Base-by-base conservation (phyloP, 2,888 invertebrate species). In the Hirtodrosophila cameraria region DNA sequence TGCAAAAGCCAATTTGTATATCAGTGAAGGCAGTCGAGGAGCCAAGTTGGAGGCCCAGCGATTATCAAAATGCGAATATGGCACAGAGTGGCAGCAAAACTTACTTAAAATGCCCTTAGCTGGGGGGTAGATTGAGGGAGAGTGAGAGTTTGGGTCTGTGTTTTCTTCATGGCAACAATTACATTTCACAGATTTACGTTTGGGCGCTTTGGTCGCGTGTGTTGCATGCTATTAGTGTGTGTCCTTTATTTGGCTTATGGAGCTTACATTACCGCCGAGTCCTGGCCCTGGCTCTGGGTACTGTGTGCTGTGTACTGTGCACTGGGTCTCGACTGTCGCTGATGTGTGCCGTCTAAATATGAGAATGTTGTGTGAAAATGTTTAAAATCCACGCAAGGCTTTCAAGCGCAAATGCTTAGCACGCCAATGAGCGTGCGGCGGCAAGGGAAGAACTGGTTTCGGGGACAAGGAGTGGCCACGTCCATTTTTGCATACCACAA, bases 331-430 rank as follows among this genome's bases (percentile, higher is more conserved):
- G 42, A 53, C 52, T 67, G 77, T 63, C 62, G 76, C 55, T 82
- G 83, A 87, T 81, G 80, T 75, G 80, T 79, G 86, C 85, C 87
- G 80, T 86, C 80, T 85, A 80, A 80, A 80, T 80, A 86, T 86
- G 80, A 80, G 87, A 86, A 80, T 84, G 87, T 86, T 80, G 80
- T 80, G 80, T 80, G 80, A 80, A 80, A 80, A 80, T 82, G 86
- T 87, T 82, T 87, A 75, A 87, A 82, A 87, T 87, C 80, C 87
- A 82, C 87, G 86, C 87, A 54, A 82, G 76, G 66, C 63, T 66
- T 65, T 58, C 69, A 69, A 84, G 82, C 78, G 78, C 87, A 67
- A 81, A 81, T 87, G 72, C 80, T 86, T 83, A 70, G 68, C 82
- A 82, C 86, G 82, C 76, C 76, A 70, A 53, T 63, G 64, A 71